These are phyloP conservation scores for Stichodactyla mertensii DNA, from an alignment of 64 coral and sea anemone genomes.

Conservation along the genomic window DNA sequence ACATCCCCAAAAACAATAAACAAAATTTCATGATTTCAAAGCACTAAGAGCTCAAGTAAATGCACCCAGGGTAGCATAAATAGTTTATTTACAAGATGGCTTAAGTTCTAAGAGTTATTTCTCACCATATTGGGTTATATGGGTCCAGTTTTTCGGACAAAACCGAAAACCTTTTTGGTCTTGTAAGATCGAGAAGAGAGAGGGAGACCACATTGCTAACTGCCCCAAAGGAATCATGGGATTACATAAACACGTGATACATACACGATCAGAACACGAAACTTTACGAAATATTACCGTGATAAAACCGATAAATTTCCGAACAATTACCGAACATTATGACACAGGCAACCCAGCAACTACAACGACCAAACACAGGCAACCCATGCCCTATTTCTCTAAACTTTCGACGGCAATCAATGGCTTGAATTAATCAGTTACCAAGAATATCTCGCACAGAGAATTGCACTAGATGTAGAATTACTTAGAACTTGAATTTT, in stretches of 20 bases:
- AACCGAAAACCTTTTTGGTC: background rate
- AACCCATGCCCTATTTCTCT: too few species aligned
- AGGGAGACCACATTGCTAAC: background rate
- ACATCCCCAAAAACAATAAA: background rate
- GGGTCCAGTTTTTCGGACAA: constrained; percentile 25
- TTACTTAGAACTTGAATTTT: too few species aligned
- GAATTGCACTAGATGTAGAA: too few species aligned
- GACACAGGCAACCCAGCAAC: too few species aligned
- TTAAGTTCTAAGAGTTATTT: background rate
- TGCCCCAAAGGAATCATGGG: background rate
- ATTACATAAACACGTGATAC: background rate
- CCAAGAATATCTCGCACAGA: too few species aligned
- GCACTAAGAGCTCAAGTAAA: background rate
- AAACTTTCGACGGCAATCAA: too few species aligned
- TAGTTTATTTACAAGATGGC: background rate
- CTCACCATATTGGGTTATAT: constrained; percentile 23
- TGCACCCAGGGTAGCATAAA: background rate
- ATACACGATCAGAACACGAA: background rate
- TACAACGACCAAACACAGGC: too few species aligned
- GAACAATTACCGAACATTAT: background rate
- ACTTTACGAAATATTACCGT: background rate
- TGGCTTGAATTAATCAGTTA: too few species aligned
- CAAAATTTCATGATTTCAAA: background rate
- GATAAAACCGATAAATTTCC: background rate
- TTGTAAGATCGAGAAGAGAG: background rate